Conservation (phyloP, 2,113 vertebrate species). For the Scopus umbretta region DNA sequence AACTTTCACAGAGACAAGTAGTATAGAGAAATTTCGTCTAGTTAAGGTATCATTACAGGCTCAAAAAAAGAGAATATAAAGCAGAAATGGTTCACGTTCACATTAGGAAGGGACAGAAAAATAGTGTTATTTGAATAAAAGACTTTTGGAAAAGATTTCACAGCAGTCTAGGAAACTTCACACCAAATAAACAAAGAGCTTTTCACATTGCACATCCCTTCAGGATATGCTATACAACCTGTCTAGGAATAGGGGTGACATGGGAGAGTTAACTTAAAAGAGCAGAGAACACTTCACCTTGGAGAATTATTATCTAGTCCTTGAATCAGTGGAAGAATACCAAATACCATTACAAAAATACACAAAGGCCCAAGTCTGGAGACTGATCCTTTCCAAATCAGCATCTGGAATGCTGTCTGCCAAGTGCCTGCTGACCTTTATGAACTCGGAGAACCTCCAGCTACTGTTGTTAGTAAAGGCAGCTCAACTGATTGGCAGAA, state of each 20-base stretch:
- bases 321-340: background rate
- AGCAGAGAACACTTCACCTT: background rate
- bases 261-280: background rate
- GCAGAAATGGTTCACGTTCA: background rate
- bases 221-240: background rate
- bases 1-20: background rate
- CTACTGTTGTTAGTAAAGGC: background rate
- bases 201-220: background rate
- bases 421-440: background rate
- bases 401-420: background rate
- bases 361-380: background rate
- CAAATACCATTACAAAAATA: background rate
- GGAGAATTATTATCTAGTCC: background rate
- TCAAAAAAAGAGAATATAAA: background rate
- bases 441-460: background rate
- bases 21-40: background rate
- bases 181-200: background rate
- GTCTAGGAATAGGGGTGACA: background rate
- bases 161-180: background rate
- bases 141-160: background rate
- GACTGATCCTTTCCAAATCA: background rate
- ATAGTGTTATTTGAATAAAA: background rate
- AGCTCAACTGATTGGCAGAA: background rate
- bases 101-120: background rate
- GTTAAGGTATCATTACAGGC: background rate